Conservation (phyloP, 2,888 invertebrate genomes). For the Leptopilina myrica region DNA sequence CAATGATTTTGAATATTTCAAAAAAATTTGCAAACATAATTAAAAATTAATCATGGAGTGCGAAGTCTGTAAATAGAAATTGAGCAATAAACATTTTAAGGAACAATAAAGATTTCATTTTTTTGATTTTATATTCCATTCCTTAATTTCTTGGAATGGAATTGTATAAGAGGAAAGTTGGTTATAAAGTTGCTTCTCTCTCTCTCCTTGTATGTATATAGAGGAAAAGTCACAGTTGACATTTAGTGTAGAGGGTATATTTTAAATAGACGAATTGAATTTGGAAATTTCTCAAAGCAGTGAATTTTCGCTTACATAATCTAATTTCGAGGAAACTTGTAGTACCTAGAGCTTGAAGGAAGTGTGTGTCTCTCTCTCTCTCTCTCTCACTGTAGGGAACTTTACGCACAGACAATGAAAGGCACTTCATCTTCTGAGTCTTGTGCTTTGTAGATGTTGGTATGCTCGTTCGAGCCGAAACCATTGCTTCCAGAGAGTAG, state of each 20-base stretch:
- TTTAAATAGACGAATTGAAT: not conserved
- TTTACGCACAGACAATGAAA: slow-evolving; percentile 32
- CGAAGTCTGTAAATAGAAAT: too few species aligned
- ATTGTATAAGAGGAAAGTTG: too few species aligned
- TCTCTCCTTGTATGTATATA: too few species aligned
- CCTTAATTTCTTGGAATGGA: too few species aligned
- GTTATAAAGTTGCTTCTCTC: too few species aligned
- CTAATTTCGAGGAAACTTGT: slow-evolving; percentile 8
- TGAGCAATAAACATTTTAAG: too few species aligned
- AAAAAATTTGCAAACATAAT: too few species aligned
- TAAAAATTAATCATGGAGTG: too few species aligned
- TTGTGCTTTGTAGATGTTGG: slow-evolving; percentile 36
- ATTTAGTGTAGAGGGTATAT: not conserved
- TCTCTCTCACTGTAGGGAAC: not conserved
- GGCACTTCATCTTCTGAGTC: slow-evolving; percentile 27
- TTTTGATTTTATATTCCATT: too few species aligned
- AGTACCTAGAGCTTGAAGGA: slow-evolving; percentile 13
- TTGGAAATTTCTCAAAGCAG: not conserved
- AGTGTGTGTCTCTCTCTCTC: not conserved
- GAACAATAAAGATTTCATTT: too few species aligned
- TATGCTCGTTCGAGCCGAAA: slow-evolving; percentile 9
- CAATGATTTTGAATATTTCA: too few species aligned
- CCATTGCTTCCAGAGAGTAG: slow-evolving; percentile 13
- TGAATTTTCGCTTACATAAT: not conserved
- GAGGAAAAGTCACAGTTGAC: not conserved